These are phyloP conservation scores for Plutomurus gul DNA, from an alignment of 1,140 invertebrate species.

Conservation along the genomic window DNA sequence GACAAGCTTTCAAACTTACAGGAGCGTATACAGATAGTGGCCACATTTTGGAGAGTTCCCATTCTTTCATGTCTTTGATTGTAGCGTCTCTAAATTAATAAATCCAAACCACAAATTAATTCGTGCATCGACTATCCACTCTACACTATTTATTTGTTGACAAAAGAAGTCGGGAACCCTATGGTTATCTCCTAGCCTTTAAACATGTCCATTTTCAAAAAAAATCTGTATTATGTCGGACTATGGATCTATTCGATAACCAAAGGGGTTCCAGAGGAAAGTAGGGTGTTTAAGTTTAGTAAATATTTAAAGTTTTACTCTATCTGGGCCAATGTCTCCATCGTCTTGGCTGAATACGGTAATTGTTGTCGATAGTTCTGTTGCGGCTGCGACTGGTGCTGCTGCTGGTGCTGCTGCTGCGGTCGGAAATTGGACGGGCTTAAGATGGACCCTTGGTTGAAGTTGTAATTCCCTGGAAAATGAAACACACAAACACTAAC, in stretches of 20 bases:
- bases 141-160: background rate
- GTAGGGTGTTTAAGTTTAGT: too few relatives aligned
- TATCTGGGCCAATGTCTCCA: background rate
- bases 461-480: too few relatives aligned
- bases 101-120: background rate
- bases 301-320: background rate
- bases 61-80: constrained; percentile 42
- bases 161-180: background rate
- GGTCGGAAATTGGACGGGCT: background rate
- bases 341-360: background rate
- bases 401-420: background rate
- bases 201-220: too few relatives aligned
- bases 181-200: too few relatives aligned
- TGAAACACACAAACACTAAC: too few relatives aligned
- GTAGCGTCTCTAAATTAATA: constrained; percentile 32
- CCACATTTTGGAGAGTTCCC: constrained; percentile 32
- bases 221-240: too few relatives aligned
- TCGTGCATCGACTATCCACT: background rate
- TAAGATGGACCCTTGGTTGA: background rate
- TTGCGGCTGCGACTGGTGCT: background rate
- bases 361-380: background rate
- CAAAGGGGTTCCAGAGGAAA: too few relatives aligned
- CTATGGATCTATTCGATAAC: too few relatives aligned
- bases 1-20: constrained; percentile 7
- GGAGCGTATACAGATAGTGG: constrained; percentile 37